These are phyloP conservation scores for Macheiramphus alcinus DNA, from an alignment of 2,113 vertebrate genomes.

Conservation along the genomic window DNA sequence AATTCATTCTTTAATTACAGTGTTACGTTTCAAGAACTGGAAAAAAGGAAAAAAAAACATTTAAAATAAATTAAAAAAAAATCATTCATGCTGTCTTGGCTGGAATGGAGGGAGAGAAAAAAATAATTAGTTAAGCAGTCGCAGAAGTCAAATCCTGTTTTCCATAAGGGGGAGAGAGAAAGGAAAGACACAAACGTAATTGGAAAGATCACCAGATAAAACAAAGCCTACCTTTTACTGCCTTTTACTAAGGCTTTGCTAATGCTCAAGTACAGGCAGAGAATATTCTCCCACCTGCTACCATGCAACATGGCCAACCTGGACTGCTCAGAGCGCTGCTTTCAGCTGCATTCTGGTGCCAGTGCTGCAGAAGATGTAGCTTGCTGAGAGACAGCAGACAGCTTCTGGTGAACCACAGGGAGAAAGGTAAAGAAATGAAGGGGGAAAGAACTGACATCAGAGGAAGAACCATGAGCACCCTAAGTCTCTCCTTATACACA, in stretches of 20 bases:
- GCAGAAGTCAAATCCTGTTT: not conserved
- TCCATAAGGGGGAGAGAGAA: not conserved
- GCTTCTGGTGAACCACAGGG: not conserved
- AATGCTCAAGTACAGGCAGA: not conserved
- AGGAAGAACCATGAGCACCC: not conserved
- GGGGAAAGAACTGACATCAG: not conserved
- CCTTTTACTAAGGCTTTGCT: not conserved
- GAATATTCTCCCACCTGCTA: not conserved
- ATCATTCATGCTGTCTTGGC: not conserved
- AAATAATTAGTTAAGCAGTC: not conserved
- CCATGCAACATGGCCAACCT: not conserved
- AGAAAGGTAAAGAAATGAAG: not conserved
- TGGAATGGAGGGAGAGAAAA: not conserved
- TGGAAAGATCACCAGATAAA: not conserved
- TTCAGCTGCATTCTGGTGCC: not conserved
- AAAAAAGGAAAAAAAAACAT: not conserved
- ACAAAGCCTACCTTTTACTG: not conserved
- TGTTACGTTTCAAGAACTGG: not conserved
- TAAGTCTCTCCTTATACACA: accelerated
- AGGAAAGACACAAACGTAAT: accelerated
- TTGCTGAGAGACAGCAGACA: not conserved
- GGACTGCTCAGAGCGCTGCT: not conserved
- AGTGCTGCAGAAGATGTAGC: not conserved
- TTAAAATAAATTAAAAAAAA: not conserved
- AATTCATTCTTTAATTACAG: not conserved